Evolutionary conservation across 1,140 invertebrate genomes (phyloP).

Genomic region (Archegozetes longisetosus): DNA sequence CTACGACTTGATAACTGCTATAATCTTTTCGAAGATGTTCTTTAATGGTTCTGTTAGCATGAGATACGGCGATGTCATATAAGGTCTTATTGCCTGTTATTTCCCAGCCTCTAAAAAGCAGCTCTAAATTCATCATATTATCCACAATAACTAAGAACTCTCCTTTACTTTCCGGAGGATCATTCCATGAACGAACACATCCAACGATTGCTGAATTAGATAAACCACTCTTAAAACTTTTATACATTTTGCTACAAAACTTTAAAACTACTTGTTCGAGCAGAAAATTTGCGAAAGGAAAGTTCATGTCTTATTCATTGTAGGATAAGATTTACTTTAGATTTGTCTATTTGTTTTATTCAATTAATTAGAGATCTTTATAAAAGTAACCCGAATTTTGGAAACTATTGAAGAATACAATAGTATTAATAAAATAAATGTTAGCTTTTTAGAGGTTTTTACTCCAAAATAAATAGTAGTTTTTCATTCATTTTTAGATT

Average conservation of each 20-base stretch:
- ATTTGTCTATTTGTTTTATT: too few relatives aligned
- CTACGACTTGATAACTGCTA: neutral
- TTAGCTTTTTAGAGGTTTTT: too few relatives aligned
- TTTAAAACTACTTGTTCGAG: too few relatives aligned
- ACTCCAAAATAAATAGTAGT: too few relatives aligned
- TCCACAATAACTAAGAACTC: neutral
- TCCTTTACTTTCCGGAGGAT: neutral
- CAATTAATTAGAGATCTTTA: too few relatives aligned
- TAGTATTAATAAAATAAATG: too few relatives aligned
- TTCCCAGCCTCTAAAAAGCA: neutral
- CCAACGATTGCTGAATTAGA: neutral
- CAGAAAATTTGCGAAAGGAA: too few relatives aligned
- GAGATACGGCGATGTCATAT: neutral
- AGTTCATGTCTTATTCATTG: too few relatives aligned
- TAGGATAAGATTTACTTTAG: too few relatives aligned
- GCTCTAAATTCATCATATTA: constrained; percentile 4
- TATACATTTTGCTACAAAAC: neutral
- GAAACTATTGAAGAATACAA: too few relatives aligned
- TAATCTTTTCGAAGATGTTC: neutral
- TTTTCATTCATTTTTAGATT: too few relatives aligned
- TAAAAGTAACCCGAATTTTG: too few relatives aligned
- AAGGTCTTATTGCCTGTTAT: neutral
- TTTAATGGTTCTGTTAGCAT: neutral
- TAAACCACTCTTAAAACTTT: neutral
- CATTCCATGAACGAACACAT: neutral